Evolutionary conservation across 37 sponge, comb jelly and placozoan species (phyloP), one percentile per base, ranked within the genome.

Genomic region (Eunapius fragilis): DNA sequence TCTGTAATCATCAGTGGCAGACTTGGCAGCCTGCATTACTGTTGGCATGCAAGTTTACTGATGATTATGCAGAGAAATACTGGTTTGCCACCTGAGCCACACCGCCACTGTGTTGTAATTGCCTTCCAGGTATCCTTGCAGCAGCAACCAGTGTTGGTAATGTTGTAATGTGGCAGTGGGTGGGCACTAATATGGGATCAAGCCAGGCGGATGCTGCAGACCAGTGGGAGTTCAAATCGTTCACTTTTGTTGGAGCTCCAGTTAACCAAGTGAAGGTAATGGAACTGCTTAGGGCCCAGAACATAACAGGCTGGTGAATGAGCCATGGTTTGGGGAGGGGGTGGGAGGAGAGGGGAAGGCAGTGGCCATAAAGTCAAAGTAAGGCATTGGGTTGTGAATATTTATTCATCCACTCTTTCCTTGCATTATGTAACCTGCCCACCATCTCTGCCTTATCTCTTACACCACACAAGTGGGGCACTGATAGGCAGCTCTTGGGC

Each of bases 91-190:
- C n/a, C n/a, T n/a, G n/a, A n/a, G n/a, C n/a, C n/a, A n/a, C n/a
- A n/a, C n/a, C n/a, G n/a, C n/a, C n/a, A n/a, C n/a, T n/a, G n/a
- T n/a, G n/a, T n/a, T n/a, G n/a, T n/a, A n/a, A n/a, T n/a, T n/a
- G n/a, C 25, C 74, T 75, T 85, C 68, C 67, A 96, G 96, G 89
- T 45, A 23, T 95, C 5, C 84, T 97, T 25, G 93, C 93, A 34
- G 97, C 84, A n/a, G 97, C 89, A 9, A 97, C 97, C 37, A 97
- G 69, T 72, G 45, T 28, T 77, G 93, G 96, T 30, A 83, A 90
- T 58, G 83, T 95, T 17, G 71, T 92, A 7, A 71, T 95, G 76
- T 97, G 97, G 97, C 77, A 87, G 74, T 86, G 78, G 72, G 81
- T 58, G 84, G 89, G 82, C 31, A 31, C 34, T n/a, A 33, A 68